Evolutionary conservation across 2,888 invertebrate species (phyloP).

Genomic region (Cephus nigrinus): DNA sequence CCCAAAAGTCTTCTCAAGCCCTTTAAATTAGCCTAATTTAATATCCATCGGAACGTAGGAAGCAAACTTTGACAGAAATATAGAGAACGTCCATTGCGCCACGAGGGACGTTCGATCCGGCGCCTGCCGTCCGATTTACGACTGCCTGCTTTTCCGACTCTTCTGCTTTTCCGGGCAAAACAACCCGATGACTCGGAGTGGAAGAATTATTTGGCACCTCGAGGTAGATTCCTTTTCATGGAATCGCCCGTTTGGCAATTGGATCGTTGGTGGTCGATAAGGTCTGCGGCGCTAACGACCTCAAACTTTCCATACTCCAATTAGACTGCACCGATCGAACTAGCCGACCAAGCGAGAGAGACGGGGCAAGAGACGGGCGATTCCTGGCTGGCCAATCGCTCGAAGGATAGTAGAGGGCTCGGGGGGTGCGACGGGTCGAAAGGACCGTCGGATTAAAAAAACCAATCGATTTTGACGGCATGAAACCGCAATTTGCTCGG

Average conservation of each 20-base stretch:
- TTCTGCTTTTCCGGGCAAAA: too few species aligned
- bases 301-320: constrained; percentile 59
- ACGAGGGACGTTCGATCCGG: too few species aligned
- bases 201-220: too few species aligned
- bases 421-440: too few species aligned
- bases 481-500: constrained; percentile 38
- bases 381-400: too few species aligned
- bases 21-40: constrained; percentile 19
- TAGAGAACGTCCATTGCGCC: too few species aligned
- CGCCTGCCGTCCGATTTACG: too few species aligned
- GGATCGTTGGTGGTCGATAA: constrained; percentile 33
- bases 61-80: neutral
- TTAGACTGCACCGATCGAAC: constrained; percentile 40
- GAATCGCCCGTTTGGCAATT: too few species aligned
- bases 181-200: too few species aligned
- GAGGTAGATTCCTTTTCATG: too few species aligned
- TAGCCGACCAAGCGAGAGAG: constrained; percentile 4
- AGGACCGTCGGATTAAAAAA: constrained; percentile 14
- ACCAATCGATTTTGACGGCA: constrained; percentile 47
- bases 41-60: constrained; percentile 7
- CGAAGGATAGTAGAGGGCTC: too few species aligned
- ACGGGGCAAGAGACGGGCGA: constrained; percentile 8
- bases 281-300: constrained; percentile 57
- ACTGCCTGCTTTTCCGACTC: too few species aligned
- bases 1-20: neutral